Evolutionary conservation across 2,797 vertebrate genomes (phyloP).

Genomic region (Psittacula echo): DNA sequence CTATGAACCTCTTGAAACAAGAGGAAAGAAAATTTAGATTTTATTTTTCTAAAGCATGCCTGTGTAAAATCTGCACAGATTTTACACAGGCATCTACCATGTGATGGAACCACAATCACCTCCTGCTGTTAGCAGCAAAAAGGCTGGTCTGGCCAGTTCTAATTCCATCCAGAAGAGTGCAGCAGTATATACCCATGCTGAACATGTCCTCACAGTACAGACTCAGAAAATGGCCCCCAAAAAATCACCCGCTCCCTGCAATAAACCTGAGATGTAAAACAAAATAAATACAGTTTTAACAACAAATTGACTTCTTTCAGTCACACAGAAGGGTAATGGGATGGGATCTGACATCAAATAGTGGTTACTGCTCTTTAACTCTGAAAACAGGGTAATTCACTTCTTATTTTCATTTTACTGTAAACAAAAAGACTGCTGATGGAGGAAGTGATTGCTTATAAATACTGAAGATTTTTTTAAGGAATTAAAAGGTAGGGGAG

Average conservation of each 20-base stretch:
- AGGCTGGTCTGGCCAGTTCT: not conserved
- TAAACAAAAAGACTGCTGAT: not conserved
- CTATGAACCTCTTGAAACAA: not conserved
- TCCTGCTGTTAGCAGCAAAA: not conserved
- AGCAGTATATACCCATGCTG: not conserved
- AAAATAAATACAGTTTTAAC: not conserved
- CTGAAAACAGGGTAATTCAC: not conserved
- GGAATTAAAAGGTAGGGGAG: not conserved
- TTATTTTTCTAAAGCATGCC: not conserved
- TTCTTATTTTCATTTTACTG: not conserved
- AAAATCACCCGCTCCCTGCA: not conserved
- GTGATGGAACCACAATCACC: not conserved
- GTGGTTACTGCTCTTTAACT: not conserved
- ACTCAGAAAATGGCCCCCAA: not conserved
- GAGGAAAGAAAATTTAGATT: not conserved
- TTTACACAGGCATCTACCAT: not conserved
- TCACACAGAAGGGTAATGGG: not conserved
- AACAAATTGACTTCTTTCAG: not conserved
- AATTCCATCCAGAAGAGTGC: conserved; percentile 44
- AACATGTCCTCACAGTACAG: not conserved
- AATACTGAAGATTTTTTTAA: not conserved
- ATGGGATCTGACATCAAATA: not conserved
- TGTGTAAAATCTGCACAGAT: not conserved
- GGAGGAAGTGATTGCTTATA: not conserved
- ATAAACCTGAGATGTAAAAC: not conserved